Percentiles rank a stretch among this genome's conserved stretches.
These are phyloP conservation scores for Eupithecia subfuscata DNA, from an alignment of 2,888 invertebrate genomes.

Conservation along the genomic window DNA sequence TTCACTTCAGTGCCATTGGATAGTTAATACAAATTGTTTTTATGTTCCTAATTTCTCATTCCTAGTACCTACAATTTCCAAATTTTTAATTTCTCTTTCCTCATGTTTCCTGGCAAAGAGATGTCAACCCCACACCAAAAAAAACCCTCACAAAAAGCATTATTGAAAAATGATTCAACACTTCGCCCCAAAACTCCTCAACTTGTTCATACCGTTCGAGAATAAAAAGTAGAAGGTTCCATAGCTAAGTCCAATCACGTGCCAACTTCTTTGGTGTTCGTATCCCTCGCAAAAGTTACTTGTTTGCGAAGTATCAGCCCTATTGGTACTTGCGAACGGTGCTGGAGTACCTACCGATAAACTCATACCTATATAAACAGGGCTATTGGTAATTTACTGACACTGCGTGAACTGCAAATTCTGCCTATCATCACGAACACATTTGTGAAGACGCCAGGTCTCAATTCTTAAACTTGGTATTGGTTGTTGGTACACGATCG, in stretches of 20 bases:
- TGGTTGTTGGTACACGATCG: too few relatives aligned
- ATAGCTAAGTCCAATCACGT: constrained; percentile 68
- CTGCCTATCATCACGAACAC: too few relatives aligned
- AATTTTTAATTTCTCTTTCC: not conserved
- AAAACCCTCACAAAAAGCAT: constrained; percentile 12
- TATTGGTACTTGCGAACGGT: constrained; percentile 39
- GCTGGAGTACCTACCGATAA: constrained; percentile 22
- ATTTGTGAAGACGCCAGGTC: too few relatives aligned
- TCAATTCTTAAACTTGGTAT: too few relatives aligned
- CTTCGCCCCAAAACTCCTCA: constrained; percentile 20
- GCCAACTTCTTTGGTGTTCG: constrained; percentile 70
- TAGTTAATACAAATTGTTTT: not conserved
- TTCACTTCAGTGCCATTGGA: not conserved
- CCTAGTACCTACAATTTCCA: not conserved
- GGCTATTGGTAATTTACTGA: too few relatives aligned
- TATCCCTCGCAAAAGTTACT: constrained; percentile 66
- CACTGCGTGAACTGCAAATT: too few relatives aligned
- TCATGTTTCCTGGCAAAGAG: not conserved
- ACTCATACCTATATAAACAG: not conserved
- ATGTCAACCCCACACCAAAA: not conserved
- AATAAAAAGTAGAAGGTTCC: constrained; percentile 47
- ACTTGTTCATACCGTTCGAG: constrained; percentile 36
- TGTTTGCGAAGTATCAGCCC: constrained; percentile 57
- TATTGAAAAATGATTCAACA: constrained; percentile 20
- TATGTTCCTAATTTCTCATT: not conserved